Evolutionary conservation across 1,140 invertebrate genomes (phyloP), one percentile per base, ranked within the genome.

Genomic region (Drosophila ananassae): DNA sequence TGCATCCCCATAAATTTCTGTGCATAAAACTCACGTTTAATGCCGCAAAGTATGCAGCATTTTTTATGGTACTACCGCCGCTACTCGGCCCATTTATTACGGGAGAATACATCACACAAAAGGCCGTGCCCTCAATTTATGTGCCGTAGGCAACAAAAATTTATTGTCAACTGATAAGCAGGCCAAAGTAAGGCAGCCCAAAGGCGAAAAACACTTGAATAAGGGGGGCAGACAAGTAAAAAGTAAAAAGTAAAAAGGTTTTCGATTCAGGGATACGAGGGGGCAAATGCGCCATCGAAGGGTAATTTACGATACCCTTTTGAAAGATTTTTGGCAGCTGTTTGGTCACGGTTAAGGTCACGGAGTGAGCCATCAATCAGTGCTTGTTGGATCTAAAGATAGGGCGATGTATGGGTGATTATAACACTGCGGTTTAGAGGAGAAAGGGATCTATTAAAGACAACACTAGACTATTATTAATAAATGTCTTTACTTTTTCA

Each of bases 151-250:
- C 81, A 87, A 87, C 83, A 89, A 87, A 87, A 89, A 87, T 87
- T 87, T 87, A 87, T 87, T 87, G 82, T 87, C 74, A 87, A 87
- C 82, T 87, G 82, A 87, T 89, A 87, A 87, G 82, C 82, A 82
- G 82, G 78, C 59, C 69, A 61, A 57, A 72, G 54, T 52, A 82
- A 87, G 82, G 82, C 75, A 73, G 78, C 69, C 82, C 66, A 59
- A 68, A 72, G 69, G 73, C 69, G 48, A 63, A 73, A 76, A 85
- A 66, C 48, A 85, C 83, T 71, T 63, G 72, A 76, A 66, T 77
- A 69, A 57, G 50, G 48, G 2, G 41, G 41, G 41, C 41, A 12
- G 34, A 10, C 9, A 12, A 44, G 41, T 8, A 44, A 37, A 12
- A 37, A 44, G 41, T 8, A 44, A 37, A 12, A 37, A 39, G 54